Conservation (phyloP, 2,113 vertebrate species). For the Alethe castanea region DNA sequence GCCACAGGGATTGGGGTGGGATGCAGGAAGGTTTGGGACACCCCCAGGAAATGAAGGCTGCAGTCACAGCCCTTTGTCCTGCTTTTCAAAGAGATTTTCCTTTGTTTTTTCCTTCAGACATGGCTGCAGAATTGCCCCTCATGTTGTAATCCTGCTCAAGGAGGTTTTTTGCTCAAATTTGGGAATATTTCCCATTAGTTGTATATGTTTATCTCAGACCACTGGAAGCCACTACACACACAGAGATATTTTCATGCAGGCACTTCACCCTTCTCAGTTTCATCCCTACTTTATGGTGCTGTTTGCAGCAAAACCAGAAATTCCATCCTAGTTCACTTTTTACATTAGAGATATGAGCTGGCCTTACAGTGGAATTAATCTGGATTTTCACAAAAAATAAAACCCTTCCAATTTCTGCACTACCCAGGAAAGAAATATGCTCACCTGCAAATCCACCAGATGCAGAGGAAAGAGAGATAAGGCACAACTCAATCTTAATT, state of each 20-base stretch:
- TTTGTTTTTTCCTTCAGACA: fast-evolving
- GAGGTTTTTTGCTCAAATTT: background rate
- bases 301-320: background rate
- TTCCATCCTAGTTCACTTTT: background rate
- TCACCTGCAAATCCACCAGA: background rate
- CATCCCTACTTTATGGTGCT: background rate
- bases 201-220: background rate
- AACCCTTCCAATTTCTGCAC: background rate
- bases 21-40: background rate
- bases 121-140: background rate
- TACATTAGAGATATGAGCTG: background rate
- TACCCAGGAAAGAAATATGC: background rate
- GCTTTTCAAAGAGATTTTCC: background rate
- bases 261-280: background rate
- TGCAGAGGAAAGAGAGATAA: background rate
- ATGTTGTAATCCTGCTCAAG: background rate
- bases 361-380: background rate
- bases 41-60: fast-evolving
- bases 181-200: background rate
- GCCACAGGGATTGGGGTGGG: fast-evolving
- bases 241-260: background rate
- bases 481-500: background rate
- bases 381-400: background rate
- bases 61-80: too few species aligned
- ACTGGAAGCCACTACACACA: background rate